Evolutionary conservation across 2,888 invertebrate genomes (phyloP).

Genomic region (Acanthoscelides obtectus): DNA sequence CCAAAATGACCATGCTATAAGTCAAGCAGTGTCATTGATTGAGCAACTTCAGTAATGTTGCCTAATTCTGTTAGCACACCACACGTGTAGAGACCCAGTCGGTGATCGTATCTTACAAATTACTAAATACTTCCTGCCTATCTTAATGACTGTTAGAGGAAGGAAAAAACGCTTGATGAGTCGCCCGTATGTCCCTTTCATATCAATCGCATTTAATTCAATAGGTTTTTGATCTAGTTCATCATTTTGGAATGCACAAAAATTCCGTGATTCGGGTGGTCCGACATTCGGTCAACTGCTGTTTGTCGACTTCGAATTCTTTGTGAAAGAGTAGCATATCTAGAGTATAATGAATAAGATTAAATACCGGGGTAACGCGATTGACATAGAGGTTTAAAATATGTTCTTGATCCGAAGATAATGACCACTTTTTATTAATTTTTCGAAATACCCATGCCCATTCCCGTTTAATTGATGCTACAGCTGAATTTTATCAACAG

Average conservation of each 20-base stretch:
- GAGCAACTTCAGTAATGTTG: not conserved
- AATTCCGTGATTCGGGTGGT: not conserved
- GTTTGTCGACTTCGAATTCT: not conserved
- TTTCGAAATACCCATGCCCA: no score
- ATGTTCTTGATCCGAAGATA: no score
- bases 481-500: no score
- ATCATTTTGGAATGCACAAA: not conserved
- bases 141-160: conserved; percentile 1
- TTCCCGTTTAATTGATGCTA: no score
- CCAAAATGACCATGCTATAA: not conserved
- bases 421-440: no score
- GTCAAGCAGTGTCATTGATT: not conserved
- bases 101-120: conserved; percentile 10
- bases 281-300: not conserved
- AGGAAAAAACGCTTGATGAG: conserved; percentile 7
- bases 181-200: not conserved
- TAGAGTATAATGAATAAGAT: no score
- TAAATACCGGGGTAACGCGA: no score
- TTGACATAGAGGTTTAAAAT: no score
- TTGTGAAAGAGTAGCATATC: no score
- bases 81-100: not conserved
- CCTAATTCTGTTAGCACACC: not conserved
- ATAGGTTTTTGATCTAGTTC: not conserved
- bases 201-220: not conserved
- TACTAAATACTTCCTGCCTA: conserved; percentile 9